Evolutionary conservation across 1,140 invertebrate genomes (phyloP), one percentile per base, ranked within the genome.

Genomic region (Thaumetopoea pityocampa): DNA sequence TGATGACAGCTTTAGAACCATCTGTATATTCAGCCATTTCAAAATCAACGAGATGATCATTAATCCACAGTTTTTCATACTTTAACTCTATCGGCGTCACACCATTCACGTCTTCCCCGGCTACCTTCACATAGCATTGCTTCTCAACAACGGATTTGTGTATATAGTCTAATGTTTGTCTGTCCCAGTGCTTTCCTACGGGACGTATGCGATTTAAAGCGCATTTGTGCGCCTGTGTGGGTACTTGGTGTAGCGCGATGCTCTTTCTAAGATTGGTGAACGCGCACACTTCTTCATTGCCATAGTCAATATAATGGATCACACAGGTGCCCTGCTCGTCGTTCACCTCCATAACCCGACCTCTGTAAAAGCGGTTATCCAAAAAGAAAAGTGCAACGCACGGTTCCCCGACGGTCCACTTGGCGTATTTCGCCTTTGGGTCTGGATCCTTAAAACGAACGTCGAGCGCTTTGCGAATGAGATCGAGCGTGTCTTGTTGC

Each of bases 221-320:
- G 16, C 86, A 83, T 49, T 73, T 85, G 29, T 78, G 76, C 4
- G 86, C 85, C 53, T 88, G 87, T 2, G 86, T 77, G 1, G 90
- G 90, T 10, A 92, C 80, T 26, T 91, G 57, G 1, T 81, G 60
- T 14, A 90, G 80, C 2, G 88, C 82, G 1, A 91, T 73, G 40
- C 86, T 84, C 51, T 89, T 90, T 5, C 88, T 78, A 20, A 93
- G 33, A 8, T 88, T 80, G 3, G 63, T 53, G 2, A 85, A 68
- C 0, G 67, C 38, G 10, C 88, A 89, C 1, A 66, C 58, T 48
- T 89, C 87, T 32, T 80, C 63, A 40, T 92, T 91, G 0, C 90
- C 91, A 49, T 88, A 92, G 60, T 92, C 91, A 1, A 92, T 69
- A 52, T 88, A 91, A 37, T 83, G 62, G 1, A 92, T 85, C 2